Base-by-base conservation (phyloP, 2,797 vertebrate genomes). In the Phataginus tricuspis region DNA sequence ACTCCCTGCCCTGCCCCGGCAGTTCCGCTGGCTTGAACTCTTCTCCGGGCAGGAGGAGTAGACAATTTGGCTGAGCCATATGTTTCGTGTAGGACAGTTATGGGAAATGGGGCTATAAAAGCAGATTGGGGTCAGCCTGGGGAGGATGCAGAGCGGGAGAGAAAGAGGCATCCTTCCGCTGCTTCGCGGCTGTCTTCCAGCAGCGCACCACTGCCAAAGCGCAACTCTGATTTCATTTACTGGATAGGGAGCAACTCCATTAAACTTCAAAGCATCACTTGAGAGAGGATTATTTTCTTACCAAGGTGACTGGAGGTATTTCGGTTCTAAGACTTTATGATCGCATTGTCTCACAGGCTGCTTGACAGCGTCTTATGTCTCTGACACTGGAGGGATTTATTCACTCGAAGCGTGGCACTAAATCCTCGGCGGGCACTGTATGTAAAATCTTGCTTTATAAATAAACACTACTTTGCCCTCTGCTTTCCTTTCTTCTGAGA, bases 261-360 rank as follows among this genome's bases (percentile, higher is more conserved):
- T 97, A 97, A 97, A 98, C 96, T 97, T 97, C 97, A 98, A 97
- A 97, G 98, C 97, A 77, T 96, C 98, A 97, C 96, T 98, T 96
- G 96, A 97, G 96, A 98, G 94, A 95, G 91, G 97, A 97, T 98
- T 98, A 97, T 97, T 97, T 98, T 97, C 96, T 97, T 97, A 97
- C 98, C 96, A 97, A 97, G 97, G 97, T 97, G 96, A 97, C 97
- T 97, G 96, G 93, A 97, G 94, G 96, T 97, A 97, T 97, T 97
- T 97, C 10, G 0, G 72, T 97, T 97, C 97, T 97, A 97, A 97
- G 98, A 92, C 97, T 97, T 97, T 97, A 97, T 94, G 97, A 98
- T 98, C 97, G 96, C 98, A 97, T 97, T 97, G 98, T 97, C 97
- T 98, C 97, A 89, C 79, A 95, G 97, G 97, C 97, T 97, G 97